A percentile compares a stretch with the other conserved stretches of the same genome.
These are phyloP conservation scores for Caenorhabditis plicata DNA, from an alignment of 2,888 invertebrate species.

Conservation along the genomic window DNA sequence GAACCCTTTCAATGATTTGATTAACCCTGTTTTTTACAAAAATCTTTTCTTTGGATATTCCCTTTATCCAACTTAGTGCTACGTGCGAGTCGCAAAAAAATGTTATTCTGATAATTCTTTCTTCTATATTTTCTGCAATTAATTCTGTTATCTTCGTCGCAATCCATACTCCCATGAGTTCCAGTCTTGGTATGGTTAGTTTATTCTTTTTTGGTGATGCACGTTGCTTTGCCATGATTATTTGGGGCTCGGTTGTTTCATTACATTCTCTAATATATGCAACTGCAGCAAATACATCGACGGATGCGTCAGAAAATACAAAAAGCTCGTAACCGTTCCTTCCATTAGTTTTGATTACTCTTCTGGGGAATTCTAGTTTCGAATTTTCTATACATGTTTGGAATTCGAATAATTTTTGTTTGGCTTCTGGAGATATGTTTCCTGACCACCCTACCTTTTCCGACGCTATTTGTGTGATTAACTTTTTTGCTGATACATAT, in stretches of 20 bases:
- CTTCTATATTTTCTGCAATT: background rate
- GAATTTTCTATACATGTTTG: background rate
- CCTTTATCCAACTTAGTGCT: constrained; percentile 1
- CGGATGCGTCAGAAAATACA: background rate
- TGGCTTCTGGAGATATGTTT: background rate
- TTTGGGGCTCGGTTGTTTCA: background rate
- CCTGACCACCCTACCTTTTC: background rate
- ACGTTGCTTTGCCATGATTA: background rate
- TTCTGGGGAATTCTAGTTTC: background rate
- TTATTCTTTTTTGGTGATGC: constrained; percentile 1
- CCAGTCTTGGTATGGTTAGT: constrained; percentile 2
- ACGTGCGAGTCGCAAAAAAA: constrained; percentile 4
- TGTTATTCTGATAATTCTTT: background rate
- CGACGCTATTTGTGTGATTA: background rate
- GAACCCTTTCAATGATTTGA: background rate
- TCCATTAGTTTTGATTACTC: background rate
- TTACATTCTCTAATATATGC: background rate
- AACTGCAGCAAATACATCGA: background rate
- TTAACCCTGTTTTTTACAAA: constrained; percentile 4
- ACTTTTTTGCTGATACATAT: background rate
- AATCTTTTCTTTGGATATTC: background rate
- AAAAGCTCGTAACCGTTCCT: background rate
- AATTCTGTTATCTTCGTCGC: constrained; percentile 1
- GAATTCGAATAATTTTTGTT: background rate
- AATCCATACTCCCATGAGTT: constrained; percentile 2